Evolutionary conservation across 2,888 invertebrate genomes (phyloP).

Genomic region (Drosophila trichaetosa): DNA sequence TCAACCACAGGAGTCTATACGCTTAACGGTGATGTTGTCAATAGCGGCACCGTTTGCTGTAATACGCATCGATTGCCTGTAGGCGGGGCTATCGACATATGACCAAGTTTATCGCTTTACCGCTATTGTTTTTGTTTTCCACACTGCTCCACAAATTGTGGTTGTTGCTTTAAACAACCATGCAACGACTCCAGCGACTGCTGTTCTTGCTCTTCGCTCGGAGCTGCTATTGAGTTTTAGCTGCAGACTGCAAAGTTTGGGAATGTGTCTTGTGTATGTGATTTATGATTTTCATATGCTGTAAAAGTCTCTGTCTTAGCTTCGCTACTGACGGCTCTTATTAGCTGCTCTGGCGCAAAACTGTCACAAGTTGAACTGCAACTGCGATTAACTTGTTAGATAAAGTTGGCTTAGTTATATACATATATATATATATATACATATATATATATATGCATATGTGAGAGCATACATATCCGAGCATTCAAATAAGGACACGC

Average conservation of each 20-base stretch:
- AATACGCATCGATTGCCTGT: constrained; percentile 44
- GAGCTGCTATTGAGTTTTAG: constrained; percentile 16
- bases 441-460: not conserved
- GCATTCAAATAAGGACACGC: constrained; percentile 17
- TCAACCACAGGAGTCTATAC: constrained; percentile 43
- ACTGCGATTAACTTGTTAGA: constrained; percentile 69
- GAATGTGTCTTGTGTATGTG: constrained; percentile 50
- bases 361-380: constrained; percentile 67
- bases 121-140: constrained; percentile 26
- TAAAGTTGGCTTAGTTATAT: constrained; percentile 35
- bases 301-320: constrained; percentile 12
- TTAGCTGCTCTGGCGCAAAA: constrained; percentile 60
- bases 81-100: constrained; percentile 55
- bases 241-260: constrained; percentile 45
- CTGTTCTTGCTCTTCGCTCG: constrained; percentile 1
- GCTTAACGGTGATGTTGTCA: constrained; percentile 39
- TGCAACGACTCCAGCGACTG: constrained; percentile 1
- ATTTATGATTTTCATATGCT: constrained; percentile 69
- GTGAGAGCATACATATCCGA: constrained; percentile 6
- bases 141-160: constrained; percentile 36
- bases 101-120: constrained; percentile 53
- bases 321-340: constrained; percentile 51
- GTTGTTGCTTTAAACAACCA: constrained; percentile 29
- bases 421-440: not conserved
- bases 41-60: constrained; percentile 34